Conservation (phyloP, 2,797 vertebrate species). For the Arnoldichthys spilopterus region DNA sequence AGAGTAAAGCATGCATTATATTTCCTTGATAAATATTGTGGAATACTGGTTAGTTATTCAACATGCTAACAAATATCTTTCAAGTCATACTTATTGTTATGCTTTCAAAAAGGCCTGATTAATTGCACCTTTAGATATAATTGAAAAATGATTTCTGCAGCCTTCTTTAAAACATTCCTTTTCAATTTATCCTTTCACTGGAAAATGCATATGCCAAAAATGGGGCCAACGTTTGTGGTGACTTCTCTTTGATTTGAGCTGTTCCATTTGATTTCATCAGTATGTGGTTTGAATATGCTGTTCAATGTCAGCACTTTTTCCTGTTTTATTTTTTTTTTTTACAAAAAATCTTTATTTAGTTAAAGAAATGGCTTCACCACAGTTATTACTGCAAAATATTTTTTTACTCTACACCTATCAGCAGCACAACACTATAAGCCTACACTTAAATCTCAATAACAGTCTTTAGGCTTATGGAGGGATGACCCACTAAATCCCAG, state of each 20-base stretch:
- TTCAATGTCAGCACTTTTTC: constrained; percentile 24
- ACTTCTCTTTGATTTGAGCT: too few species aligned
- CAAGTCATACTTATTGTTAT: constrained; percentile 44
- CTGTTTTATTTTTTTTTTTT: constrained; percentile 10
- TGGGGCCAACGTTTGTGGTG: neutral
- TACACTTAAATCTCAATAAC: constrained; percentile 67
- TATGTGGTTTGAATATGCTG: constrained; percentile 49
- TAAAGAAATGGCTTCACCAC: constrained; percentile 22
- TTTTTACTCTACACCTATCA: constrained; percentile 41
- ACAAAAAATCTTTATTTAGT: constrained; percentile 31
- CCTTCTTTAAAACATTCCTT: constrained; percentile 28
- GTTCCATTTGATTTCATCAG: constrained; percentile 37
- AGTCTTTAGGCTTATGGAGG: constrained; percentile 54
- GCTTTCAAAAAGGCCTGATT: constrained; percentile 42
- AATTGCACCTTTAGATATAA: constrained; percentile 50
- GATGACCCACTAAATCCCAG: constrained; percentile 34
- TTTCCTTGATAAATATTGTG: constrained; percentile 43
- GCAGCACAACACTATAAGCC: constrained; percentile 70
- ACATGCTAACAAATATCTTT: constrained; percentile 47
- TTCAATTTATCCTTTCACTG: neutral
- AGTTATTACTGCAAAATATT: constrained; percentile 31
- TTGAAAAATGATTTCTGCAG: constrained; percentile 41
- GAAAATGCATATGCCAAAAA: constrained; percentile 24
- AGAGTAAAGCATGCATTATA: constrained; percentile 23
- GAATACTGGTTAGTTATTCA: constrained; percentile 36